These are phyloP conservation scores for Characodon lateralis DNA, from an alignment of 2,797 vertebrate genomes.

Conservation along the genomic window DNA sequence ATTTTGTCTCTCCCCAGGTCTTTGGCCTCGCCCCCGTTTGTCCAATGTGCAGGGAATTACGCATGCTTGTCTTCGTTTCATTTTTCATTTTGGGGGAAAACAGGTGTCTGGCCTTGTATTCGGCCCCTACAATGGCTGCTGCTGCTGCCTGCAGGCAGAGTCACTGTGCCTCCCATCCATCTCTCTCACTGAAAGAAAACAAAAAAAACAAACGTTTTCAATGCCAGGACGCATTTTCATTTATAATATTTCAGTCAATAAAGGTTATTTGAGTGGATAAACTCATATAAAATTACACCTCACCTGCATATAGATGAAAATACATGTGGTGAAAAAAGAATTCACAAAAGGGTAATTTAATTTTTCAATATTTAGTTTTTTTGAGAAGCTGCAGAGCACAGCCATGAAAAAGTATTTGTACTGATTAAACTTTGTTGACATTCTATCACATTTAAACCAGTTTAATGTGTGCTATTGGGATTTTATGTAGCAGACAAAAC, in stretches of 20 bases:
- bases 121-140: constrained; percentile 44
- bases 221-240: constrained; percentile 26
- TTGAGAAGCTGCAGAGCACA: too few species aligned
- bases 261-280: constrained; percentile 62
- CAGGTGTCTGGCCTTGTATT: constrained; percentile 71
- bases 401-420: too few species aligned
- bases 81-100: constrained; percentile 70
- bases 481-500: not conserved
- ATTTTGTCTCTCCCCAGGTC: constrained; percentile 54
- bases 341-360: not conserved
- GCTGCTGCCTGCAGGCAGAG: constrained; percentile 57
- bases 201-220: not conserved
- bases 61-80: constrained; percentile 56
- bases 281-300: constrained; percentile 63
- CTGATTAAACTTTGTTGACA: too few species aligned
- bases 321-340: too few species aligned
- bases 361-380: not conserved
- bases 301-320: not conserved
- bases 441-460: not conserved
- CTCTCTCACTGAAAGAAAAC: not conserved
- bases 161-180: constrained; percentile 41
- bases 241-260: constrained; percentile 50
- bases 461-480: not conserved
- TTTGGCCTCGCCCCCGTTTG: constrained; percentile 50
- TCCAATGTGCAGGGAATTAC: constrained; percentile 48